phyloP scores from a whole-genome alignment of 2,888 invertebrate genomes.

The Plagodis dolabraria region DNA sequence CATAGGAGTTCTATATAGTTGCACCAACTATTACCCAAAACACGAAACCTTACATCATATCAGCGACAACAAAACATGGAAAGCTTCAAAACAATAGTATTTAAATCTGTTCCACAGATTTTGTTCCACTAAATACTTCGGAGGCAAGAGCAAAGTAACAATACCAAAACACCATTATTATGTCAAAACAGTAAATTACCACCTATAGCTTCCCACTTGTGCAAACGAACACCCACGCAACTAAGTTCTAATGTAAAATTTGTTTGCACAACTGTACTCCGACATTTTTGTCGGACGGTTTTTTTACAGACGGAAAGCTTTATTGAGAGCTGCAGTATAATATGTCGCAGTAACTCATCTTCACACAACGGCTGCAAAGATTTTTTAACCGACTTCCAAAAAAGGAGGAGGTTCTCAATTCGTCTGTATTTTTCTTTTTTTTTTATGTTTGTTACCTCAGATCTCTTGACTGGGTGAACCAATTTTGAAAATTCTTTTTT shows the following conservation, averaged over 20 bases:
- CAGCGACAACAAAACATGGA: neutral
- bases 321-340: slow-evolving; percentile 1
- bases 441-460: too few relatives aligned
- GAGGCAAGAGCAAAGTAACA: neutral
- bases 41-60: too few relatives aligned
- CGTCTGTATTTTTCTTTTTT: too few relatives aligned
- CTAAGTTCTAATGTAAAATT: slow-evolving; percentile 25
- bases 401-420: too few relatives aligned
- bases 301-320: slow-evolving; percentile 17
- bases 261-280: slow-evolving; percentile 45
- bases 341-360: neutral
- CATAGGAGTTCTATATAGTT: too few relatives aligned
- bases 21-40: too few relatives aligned
- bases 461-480: too few relatives aligned
- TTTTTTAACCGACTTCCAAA: too few relatives aligned
- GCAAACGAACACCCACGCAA: slow-evolving; percentile 34
- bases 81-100: neutral
- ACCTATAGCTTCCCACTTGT: slow-evolving; percentile 28
- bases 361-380: neutral
- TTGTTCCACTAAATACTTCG: neutral
- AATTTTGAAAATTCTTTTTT: too few relatives aligned
- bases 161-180: slow-evolving; percentile 27
- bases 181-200: slow-evolving; percentile 25
- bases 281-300: slow-evolving; percentile 26
- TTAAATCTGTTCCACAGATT: neutral